phyloP scores from a whole-genome alignment of 2,797 vertebrate species.

The Siniperca scherzeri region DNA sequence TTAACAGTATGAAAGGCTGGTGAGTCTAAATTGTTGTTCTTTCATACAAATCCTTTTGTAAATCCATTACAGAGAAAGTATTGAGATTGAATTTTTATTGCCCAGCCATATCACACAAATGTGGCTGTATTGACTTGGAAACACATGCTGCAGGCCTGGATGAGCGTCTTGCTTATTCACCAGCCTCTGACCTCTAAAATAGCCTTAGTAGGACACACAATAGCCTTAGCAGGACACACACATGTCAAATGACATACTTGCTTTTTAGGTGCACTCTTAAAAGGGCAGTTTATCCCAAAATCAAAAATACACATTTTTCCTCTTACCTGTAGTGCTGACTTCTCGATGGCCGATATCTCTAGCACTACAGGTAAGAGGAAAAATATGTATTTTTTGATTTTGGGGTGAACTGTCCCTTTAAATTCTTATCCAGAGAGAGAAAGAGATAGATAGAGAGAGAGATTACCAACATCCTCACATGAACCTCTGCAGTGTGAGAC shows the following conservation, averaged over 20 bases:
- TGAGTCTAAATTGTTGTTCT: background rate
- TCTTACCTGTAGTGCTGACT: no score
- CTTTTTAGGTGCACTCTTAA: constrained; percentile 31
- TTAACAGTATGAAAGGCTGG: background rate
- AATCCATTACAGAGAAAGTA: constrained; percentile 8
- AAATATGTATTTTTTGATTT: no score
- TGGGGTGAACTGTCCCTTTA: background rate
- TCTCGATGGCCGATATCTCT: no score
- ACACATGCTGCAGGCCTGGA: constrained; percentile 16
- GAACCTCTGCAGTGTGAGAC: constrained; percentile 17
- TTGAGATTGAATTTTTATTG: constrained; percentile 15
- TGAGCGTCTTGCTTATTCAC: constrained; percentile 38
- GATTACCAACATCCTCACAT: constrained; percentile 26
- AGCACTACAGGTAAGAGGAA: no score
- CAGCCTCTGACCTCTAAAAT: constrained; percentile 42
- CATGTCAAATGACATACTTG: constrained; percentile 50
- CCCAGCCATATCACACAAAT: background rate
- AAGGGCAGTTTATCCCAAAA: no score
- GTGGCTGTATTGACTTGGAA: constrained; percentile 16
- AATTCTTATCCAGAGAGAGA: constrained; percentile 17
- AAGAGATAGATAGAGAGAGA: constrained; percentile 12
- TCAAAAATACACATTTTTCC: no score
- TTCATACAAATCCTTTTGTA: background rate
- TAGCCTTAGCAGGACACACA: constrained; percentile 34
- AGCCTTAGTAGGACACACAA: constrained; percentile 34